Percentiles rank a stretch among this genome's conserved stretches.
phyloP scores from a whole-genome alignment of 2,888 invertebrate genomes.

The Anarsia innoxiella region DNA sequence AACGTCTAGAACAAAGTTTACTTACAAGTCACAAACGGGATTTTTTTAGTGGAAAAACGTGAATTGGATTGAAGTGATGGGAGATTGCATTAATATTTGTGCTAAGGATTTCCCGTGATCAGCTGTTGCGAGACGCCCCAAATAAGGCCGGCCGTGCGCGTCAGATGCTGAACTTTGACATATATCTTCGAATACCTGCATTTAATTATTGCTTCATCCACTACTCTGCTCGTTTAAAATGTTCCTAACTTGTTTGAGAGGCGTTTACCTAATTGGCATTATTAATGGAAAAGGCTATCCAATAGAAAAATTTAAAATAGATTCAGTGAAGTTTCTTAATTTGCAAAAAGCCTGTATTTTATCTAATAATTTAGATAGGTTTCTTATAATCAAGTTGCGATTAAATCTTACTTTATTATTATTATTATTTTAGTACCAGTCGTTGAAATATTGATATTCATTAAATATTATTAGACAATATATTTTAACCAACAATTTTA shows the following conservation, averaged over 20 bases:
- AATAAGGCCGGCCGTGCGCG: conserved; percentile 51
- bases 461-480: too few species aligned
- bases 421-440: too few species aligned
- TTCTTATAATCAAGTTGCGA: too few species aligned
- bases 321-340: too few species aligned
- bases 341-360: too few species aligned
- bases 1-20: background rate
- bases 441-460: too few species aligned
- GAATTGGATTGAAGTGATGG: background rate
- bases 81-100: conserved; percentile 24
- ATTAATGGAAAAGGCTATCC: too few species aligned
- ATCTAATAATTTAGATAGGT: too few species aligned
- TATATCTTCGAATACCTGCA: conserved; percentile 47
- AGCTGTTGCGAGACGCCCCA: conserved; percentile 34
- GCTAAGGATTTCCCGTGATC: conserved; percentile 41
- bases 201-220: conserved; percentile 33
- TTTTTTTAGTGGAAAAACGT: background rate
- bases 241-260: conserved; percentile 1
- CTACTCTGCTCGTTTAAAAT: conserved; percentile 3
- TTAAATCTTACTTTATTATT: too few species aligned
- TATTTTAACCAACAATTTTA: too few species aligned
- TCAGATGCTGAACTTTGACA: conserved; percentile 57
- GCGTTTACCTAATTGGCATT: too few species aligned
- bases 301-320: too few species aligned
- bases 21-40: background rate